Conservation (phyloP, 1,140 invertebrate genomes). For the Zaprionus vittiger region DNA sequence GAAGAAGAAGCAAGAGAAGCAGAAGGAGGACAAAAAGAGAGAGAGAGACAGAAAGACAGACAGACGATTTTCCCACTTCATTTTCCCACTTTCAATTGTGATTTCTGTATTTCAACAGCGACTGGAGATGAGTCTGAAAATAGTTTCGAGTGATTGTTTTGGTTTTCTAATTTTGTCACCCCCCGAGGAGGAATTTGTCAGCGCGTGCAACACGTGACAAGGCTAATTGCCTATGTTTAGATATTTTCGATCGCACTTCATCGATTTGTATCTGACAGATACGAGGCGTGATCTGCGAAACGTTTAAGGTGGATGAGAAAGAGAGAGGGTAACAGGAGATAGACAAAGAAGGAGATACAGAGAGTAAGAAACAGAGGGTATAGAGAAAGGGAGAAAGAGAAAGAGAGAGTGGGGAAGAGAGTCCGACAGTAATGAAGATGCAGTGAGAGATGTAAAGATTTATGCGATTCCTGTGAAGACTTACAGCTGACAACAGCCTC, state of each 20-base stretch:
- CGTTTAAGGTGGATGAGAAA: background rate
- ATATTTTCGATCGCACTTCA: background rate
- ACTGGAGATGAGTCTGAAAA: background rate
- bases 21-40: background rate
- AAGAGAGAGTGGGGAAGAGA: background rate
- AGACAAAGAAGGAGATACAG: background rate
- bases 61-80: constrained; percentile 10
- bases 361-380: no score
- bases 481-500: constrained; percentile 53
- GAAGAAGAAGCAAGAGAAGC: no score
- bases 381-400: background rate
- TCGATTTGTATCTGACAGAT: background rate
- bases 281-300: constrained; percentile 9
- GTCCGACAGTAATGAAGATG: background rate
- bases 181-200: constrained; percentile 21
- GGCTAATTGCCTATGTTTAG: background rate
- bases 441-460: constrained; percentile 50
- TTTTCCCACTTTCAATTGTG: background rate
- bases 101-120: background rate
- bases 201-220: constrained; percentile 3
- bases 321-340: background rate
- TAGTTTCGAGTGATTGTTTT: constrained; percentile 34
- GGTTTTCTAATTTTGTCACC: constrained; percentile 48
- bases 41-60: background rate
- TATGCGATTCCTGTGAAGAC: constrained; percentile 58